Percentiles rank a stretch among this genome's conserved stretches.
phyloP scores from a whole-genome alignment of 2,113 vertebrate species.

The Pundamilia nyererei region DNA sequence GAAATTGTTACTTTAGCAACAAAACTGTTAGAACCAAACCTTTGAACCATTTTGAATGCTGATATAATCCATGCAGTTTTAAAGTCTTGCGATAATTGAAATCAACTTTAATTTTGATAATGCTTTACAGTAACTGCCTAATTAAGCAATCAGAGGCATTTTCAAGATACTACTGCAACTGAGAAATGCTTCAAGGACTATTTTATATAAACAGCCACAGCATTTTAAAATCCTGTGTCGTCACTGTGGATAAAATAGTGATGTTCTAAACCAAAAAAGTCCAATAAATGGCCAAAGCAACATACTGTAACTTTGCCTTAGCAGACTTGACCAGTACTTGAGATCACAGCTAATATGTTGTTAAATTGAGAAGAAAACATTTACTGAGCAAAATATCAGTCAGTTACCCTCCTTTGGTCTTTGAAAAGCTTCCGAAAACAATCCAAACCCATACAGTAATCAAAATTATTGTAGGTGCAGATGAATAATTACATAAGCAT shows the following conservation, averaged over 20 bases:
- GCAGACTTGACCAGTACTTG: not conserved
- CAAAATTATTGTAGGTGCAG: not conserved
- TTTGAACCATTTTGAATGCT: not conserved
- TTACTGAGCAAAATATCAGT: not conserved
- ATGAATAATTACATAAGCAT: conserved; percentile 23
- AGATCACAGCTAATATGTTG: not conserved
- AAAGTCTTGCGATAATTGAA: not conserved
- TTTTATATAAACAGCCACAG: not conserved
- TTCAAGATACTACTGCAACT: not conserved
- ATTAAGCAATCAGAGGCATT: not conserved
- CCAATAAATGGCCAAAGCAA: not conserved
- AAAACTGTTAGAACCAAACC: not conserved
- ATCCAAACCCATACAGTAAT: not conserved
- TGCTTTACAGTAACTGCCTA: not conserved
- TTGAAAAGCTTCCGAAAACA: not conserved
- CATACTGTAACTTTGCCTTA: not conserved
- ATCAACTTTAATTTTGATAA: not conserved
- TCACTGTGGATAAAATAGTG: not conserved
- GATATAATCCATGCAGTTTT: not conserved
- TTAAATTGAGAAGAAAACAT: not conserved
- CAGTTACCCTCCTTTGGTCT: not conserved
- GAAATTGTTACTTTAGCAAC: not conserved
- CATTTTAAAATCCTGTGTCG: not conserved
- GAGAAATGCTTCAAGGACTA: not conserved
- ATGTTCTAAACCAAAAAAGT: not conserved